A percentile compares a stretch with the other conserved stretches of the same genome.
phyloP scores from a whole-genome alignment of 1,140 invertebrate species.

The Campoletis sonorensis region DNA sequence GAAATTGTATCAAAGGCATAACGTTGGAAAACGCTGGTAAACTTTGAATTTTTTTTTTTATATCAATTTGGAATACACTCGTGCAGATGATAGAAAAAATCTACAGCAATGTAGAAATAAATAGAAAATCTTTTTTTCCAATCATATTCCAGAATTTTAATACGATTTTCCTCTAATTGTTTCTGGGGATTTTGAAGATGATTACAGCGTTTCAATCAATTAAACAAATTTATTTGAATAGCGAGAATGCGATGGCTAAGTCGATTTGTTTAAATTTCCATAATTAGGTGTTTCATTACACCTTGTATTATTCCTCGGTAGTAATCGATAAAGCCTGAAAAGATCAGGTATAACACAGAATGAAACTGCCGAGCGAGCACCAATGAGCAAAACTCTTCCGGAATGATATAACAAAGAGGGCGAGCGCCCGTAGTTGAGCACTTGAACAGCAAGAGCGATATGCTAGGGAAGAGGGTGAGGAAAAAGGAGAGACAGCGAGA shows the following conservation, averaged over 20 bases:
- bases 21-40: no score
- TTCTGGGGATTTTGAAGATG: background rate
- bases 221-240: background rate
- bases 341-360: slow-evolving; percentile 7
- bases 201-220: background rate
- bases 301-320: background rate
- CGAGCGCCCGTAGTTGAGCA: slow-evolving; percentile 36
- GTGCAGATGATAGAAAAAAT: no score
- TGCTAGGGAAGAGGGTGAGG: slow-evolving; percentile 33
- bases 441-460: slow-evolving; percentile 37
- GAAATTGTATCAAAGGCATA: no score
- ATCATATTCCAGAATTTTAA: no score
- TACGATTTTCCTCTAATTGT: no score
- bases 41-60: no score
- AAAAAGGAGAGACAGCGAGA: slow-evolving; percentile 21
- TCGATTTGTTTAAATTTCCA: background rate
- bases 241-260: background rate
- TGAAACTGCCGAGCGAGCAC: background rate
- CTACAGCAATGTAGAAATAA: no score
- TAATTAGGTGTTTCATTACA: slow-evolving; percentile 11
- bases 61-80: no score
- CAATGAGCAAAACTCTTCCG: slow-evolving; percentile 35
- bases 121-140: no score
- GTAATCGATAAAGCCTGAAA: slow-evolving; percentile 18
- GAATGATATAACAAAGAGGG: slow-evolving; percentile 49